Conservation (phyloP, 1,140 invertebrate species). For the Zaprionus gabonicus region DNA sequence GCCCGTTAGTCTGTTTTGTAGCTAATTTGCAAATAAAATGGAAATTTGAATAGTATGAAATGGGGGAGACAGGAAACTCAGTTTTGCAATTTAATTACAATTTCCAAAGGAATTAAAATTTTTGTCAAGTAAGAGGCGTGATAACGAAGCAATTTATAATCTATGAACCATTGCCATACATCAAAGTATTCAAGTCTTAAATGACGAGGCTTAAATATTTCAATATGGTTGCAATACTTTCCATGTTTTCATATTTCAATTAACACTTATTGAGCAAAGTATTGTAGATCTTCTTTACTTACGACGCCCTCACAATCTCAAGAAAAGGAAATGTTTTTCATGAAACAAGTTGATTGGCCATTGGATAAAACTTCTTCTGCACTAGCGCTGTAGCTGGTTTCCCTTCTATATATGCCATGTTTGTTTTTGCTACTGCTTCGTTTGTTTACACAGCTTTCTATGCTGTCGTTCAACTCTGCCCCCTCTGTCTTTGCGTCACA, state of each 20-base stretch:
- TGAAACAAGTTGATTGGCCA: background rate
- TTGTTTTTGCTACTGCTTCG: slow-evolving; percentile 32
- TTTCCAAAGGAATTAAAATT: too few species aligned
- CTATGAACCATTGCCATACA: background rate
- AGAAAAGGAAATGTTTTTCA: background rate
- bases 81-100: slow-evolving; percentile 64
- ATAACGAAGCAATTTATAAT: background rate
- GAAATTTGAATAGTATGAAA: background rate
- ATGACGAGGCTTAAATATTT: background rate
- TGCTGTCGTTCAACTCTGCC: background rate
- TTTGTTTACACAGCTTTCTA: slow-evolving; percentile 18
- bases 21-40: slow-evolving; percentile 71
- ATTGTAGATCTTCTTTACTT: background rate
- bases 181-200: background rate
- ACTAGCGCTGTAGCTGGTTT: slow-evolving; percentile 24
- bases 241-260: background rate
- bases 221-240: background rate
- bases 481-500: background rate
- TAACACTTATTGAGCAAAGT: background rate
- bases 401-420: slow-evolving; percentile 24
- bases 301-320: background rate
- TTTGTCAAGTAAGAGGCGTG: too few species aligned
- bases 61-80: background rate
- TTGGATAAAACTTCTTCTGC: background rate
- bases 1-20: slow-evolving; percentile 61